Evolutionary conservation across 2,888 invertebrate genomes (phyloP), one percentile per base, ranked within the genome.

Genomic region (Polyommatus iphigenia): DNA sequence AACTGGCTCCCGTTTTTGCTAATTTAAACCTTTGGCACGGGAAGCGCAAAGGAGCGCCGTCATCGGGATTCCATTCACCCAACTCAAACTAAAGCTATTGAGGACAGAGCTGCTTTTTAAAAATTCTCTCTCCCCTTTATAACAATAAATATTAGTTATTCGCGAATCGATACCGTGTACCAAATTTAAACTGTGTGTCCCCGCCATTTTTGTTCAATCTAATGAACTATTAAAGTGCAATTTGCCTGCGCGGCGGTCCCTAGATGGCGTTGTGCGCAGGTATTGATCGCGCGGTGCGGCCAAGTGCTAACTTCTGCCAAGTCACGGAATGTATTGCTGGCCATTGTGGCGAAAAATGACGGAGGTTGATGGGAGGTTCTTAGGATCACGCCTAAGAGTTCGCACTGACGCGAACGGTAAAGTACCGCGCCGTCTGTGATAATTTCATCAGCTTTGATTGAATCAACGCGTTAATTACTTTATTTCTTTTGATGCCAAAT

Each of bases 171-270:
- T 94, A 92, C 82, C 87, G 85, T 86, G 90, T 90, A 88, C 92
- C 89, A 89, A 92, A 92, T 93, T 94, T 92, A 93, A 94, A 93
- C 91, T 89, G 89, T 87, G 86, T 88, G 90, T 90, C 91, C 90
- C 92, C 91, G 90, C 92, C 93, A 93, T 93, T 93, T 93, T 92
- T 92, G 91, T 86, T 85, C 89, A 91, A 92, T 92, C 93, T 94
- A 93, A 94, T 94, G 93, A 93, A 94, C 93, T 94, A 94, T 94
- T 94, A 94, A 93, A 94, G 85, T 94, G 93, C 91, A 93, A 94
- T 93, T 94, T 93, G 89, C 91, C 90, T 94, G 93, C 93, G 93
- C 93, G 93, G 89, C 90, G 88, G 88, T 83, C 83, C 87, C 86
- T 92, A 92, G 93, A 91, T 92, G 92, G 90, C 93, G 91, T 85